A percentile compares a stretch with the other conserved stretches of the same genome.
These are phyloP conservation scores for Acrobasis suavella DNA, from an alignment of 2,888 invertebrate genomes.

Conservation along the genomic window DNA sequence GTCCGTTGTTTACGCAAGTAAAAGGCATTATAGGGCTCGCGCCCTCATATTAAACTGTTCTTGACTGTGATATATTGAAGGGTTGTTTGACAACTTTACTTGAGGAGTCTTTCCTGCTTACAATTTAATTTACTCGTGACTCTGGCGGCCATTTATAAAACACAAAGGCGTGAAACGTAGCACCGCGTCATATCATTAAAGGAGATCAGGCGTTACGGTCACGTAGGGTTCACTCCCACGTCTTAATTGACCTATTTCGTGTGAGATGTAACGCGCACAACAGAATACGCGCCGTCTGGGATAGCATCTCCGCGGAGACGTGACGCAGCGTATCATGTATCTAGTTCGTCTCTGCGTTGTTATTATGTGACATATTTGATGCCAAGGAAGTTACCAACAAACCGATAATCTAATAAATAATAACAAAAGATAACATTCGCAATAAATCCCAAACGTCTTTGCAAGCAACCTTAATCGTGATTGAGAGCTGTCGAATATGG, in stretches of 20 bases:
- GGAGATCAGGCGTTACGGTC: constrained; percentile 76
- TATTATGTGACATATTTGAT: constrained; percentile 18
- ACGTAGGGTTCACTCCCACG: constrained; percentile 78
- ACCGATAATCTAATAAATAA: neutral
- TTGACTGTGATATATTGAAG: constrained; percentile 15
- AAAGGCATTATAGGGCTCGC: constrained; percentile 47
- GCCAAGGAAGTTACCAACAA: constrained; percentile 24
- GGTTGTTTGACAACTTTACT: constrained; percentile 13
- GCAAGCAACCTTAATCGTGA: too few species aligned
- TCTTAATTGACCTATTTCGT: constrained; percentile 82
- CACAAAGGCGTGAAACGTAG: constrained; percentile 73
- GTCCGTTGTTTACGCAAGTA: constrained; percentile 50
- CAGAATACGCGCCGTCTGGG: constrained; percentile 62
- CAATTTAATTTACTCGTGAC: constrained; percentile 40
- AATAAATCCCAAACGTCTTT: too few species aligned
- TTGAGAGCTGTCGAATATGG: neutral
- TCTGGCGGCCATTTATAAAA: constrained; percentile 50
- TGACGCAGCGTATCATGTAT: constrained; percentile 55
- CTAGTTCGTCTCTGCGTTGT: neutral
- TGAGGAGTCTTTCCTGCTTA: constrained; percentile 8
- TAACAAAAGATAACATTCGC: too few species aligned
- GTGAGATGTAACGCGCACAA: constrained; percentile 69
- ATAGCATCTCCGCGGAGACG: constrained; percentile 77
- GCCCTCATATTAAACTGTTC: constrained; percentile 39
- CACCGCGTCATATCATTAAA: constrained; percentile 59